Percentiles rank a stretch among this genome's conserved stretches.
phyloP scores from a whole-genome alignment of 1,140 invertebrate species.

The Drosophila miranda region DNA sequence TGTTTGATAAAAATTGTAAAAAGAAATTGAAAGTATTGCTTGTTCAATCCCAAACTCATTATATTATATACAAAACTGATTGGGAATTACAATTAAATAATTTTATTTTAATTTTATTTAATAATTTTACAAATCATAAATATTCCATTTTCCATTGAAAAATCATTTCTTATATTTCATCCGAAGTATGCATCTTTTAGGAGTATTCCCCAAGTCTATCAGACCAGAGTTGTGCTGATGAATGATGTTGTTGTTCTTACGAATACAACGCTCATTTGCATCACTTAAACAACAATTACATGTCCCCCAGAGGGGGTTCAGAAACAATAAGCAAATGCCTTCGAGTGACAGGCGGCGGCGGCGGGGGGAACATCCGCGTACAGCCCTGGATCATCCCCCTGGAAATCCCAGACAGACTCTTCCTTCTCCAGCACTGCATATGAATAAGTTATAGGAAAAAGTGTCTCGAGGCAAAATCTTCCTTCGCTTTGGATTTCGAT shows the following conservation, averaged over 20 bases:
- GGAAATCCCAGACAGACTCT: constrained; percentile 23
- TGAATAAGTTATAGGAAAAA: constrained; percentile 55
- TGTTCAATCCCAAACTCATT: no score
- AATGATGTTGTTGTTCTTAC: constrained; percentile 25
- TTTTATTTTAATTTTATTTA: no score
- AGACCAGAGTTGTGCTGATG: constrained; percentile 2
- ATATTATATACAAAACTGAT: no score
- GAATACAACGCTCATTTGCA: constrained; percentile 52
- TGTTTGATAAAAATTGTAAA: no score
- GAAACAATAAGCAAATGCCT: constrained; percentile 53
- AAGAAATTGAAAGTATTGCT: no score
- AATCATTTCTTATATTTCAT: no score
- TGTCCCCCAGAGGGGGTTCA: constrained; percentile 34
- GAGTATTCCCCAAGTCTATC: not conserved
- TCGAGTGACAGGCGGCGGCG: constrained; percentile 34
- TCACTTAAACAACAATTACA: constrained; percentile 66
- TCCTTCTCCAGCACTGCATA: constrained; percentile 13
- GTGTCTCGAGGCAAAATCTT: constrained; percentile 33
- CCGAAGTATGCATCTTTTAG: no score
- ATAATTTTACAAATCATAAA: no score
- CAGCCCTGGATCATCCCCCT: not conserved
- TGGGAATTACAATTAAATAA: no score
- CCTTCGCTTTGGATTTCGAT: not conserved
- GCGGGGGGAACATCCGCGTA: constrained; percentile 1
- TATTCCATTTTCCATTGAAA: no score